These are phyloP conservation scores for Euspilapteryx auroguttella DNA, from an alignment of 2,888 invertebrate species.

Conservation along the genomic window DNA sequence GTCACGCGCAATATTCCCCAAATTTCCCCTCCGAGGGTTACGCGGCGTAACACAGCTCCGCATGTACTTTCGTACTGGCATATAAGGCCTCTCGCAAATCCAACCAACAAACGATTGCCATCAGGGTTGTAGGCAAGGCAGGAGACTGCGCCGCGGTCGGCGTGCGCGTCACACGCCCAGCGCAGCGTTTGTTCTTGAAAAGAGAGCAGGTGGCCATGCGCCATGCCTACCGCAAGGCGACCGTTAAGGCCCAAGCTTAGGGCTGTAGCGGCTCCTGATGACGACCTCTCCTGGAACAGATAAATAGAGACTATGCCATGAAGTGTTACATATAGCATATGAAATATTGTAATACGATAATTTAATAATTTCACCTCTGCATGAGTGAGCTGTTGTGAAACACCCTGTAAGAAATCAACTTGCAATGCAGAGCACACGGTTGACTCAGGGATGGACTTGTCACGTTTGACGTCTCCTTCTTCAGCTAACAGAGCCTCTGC, in stretches of 20 bases:
- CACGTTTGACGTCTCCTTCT: conserved; percentile 15
- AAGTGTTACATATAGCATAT: too few species aligned
- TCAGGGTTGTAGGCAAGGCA: conserved; percentile 87
- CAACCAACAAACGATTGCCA: conserved; percentile 79
- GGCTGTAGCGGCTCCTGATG: conserved; percentile 87
- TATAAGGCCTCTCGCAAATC: conserved; percentile 77
- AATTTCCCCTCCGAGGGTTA: conserved; percentile 47
- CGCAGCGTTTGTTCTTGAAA: conserved; percentile 77
- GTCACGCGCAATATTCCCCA: conserved; percentile 47
- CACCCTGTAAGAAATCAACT: conserved; percentile 74
- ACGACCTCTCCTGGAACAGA: conserved; percentile 75
- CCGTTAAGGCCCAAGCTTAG: conserved; percentile 70
- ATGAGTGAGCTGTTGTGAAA: conserved; percentile 85
- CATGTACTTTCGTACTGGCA: conserved; percentile 86
- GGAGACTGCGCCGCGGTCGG: conserved; percentile 77
- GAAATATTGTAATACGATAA: conserved; percentile 4
- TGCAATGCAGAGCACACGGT: conserved; percentile 40
- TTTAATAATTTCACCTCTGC: conserved; percentile 68
- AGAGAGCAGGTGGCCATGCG: conserved; percentile 87
- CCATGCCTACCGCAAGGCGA: conserved; percentile 89
- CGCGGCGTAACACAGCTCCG: conserved; percentile 49
- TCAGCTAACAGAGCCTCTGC: conserved; percentile 36
- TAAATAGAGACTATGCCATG: conserved; percentile 5
- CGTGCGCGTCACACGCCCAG: conserved; percentile 77
- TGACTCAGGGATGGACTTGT: conserved; percentile 7